Conservation (phyloP, 1,140 invertebrate genomes). For the Platyscapa corneri region DNA sequence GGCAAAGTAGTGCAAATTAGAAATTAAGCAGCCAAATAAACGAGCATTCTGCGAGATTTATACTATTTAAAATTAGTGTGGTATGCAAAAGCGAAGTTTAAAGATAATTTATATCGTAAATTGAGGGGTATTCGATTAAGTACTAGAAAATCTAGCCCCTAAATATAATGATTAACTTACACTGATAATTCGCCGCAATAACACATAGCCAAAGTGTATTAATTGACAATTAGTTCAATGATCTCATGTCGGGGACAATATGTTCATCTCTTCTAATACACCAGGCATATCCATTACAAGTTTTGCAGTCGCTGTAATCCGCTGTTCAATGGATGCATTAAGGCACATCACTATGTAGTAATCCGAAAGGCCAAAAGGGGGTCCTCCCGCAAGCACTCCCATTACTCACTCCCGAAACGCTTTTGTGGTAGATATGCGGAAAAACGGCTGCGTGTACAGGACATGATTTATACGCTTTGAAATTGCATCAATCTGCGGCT, state of each 20-base stretch:
- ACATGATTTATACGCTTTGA: background rate
- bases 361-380: slow-evolving; percentile 16
- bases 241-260: background rate
- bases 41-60: no score
- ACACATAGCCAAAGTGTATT: background rate
- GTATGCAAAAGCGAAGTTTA: no score
- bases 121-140: no score
- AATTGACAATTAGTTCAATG: background rate
- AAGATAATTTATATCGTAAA: no score
- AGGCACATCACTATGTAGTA: background rate
- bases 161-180: background rate
- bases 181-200: background rate
- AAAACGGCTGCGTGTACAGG: background rate
- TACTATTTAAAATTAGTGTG: no score
- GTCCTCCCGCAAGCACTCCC: background rate
- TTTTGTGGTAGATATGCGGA: background rate
- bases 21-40: no score
- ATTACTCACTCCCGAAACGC: slow-evolving; percentile 1
- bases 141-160: no score
- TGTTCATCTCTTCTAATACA: background rate
- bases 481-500: background rate
- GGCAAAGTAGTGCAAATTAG: no score
- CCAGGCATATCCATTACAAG: background rate
- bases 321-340: background rate
- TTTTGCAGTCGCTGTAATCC: background rate